Evolutionary conservation across 2,797 vertebrate species (phyloP).

Genomic region (Poecilia gillii): DNA sequence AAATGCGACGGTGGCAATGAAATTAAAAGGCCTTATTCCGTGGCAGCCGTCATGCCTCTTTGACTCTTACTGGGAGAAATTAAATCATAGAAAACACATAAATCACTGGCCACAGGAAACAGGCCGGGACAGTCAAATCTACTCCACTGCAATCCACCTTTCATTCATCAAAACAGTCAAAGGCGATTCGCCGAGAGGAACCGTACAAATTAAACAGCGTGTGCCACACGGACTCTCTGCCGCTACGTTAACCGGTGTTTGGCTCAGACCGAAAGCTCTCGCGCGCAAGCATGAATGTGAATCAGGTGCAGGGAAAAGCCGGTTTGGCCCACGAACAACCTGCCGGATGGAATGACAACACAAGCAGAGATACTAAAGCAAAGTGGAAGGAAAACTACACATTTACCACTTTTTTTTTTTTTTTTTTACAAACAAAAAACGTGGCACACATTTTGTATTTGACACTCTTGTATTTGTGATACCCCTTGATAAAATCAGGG

Average conservation of each 20-base stretch:
- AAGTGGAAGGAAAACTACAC: background rate
- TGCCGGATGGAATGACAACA: conserved; percentile 50
- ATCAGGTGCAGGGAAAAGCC: conserved; percentile 58
- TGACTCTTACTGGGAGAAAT: conserved; percentile 81
- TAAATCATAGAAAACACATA: conserved; percentile 87
- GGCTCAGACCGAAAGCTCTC: conserved; percentile 37
- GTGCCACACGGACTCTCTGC: conserved; percentile 76
- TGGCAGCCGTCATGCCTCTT: conserved; percentile 67
- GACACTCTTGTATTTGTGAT: too few relatives aligned
- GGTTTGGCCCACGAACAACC: conserved; percentile 48
- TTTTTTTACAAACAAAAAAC: background rate
- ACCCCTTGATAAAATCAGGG: too few relatives aligned
- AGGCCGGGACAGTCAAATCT: conserved; percentile 82
- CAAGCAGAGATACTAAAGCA: conserved; percentile 25
- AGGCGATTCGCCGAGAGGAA: conserved; percentile 64
- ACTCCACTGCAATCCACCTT: conserved; percentile 83
- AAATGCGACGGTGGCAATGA: conserved; percentile 72
- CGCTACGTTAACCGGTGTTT: conserved; percentile 61
- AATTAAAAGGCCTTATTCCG: conserved; percentile 81
- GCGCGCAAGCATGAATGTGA: conserved; percentile 73
- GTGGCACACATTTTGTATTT: too few relatives aligned
- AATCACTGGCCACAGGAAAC: conserved; percentile 80
- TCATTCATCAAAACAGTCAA: conserved; percentile 88
- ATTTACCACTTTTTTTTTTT: background rate
- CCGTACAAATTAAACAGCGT: conserved; percentile 81